Percentiles rank a stretch among this genome's conserved stretches.
These are phyloP conservation scores for Mionectes olivaceus DNA, from an alignment of 2,797 vertebrate genomes.

Conservation along the genomic window DNA sequence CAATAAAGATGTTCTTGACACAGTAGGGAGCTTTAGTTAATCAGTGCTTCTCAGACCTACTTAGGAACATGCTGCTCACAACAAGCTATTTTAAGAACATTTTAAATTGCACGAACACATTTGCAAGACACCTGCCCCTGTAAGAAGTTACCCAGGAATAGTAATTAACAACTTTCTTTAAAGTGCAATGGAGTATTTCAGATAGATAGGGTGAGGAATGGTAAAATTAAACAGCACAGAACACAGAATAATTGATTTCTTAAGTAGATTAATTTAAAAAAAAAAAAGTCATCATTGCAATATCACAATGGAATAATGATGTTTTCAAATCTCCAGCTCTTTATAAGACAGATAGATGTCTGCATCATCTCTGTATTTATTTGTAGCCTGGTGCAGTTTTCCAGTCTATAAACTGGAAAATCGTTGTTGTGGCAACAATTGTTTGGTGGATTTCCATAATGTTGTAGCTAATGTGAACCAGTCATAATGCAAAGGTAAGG, in stretches of 20 bases:
- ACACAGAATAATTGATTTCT: not conserved
- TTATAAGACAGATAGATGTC: not conserved
- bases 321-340: not conserved
- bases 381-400: not conserved
- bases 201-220: not conserved
- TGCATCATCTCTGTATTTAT: not conserved
- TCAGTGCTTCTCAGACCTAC: constrained; percentile 3
- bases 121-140: constrained; percentile 11
- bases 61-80: constrained; percentile 19
- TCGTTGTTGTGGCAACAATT: not conserved
- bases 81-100: constrained; percentile 11
- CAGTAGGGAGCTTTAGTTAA: not conserved
- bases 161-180: constrained; percentile 11
- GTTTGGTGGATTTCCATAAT: not conserved
- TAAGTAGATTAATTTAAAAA: not conserved
- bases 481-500: not conserved
- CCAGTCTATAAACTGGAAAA: not conserved
- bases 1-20: not conserved
- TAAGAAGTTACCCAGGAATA: constrained; percentile 8
- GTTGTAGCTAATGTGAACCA: not conserved
- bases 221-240: not conserved
- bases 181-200: not conserved
- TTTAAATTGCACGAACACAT: not conserved
- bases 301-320: not conserved
- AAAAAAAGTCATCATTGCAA: not conserved